Base-by-base conservation (phyloP, 2,113 vertebrate genomes). In the Upupa epops region DNA sequence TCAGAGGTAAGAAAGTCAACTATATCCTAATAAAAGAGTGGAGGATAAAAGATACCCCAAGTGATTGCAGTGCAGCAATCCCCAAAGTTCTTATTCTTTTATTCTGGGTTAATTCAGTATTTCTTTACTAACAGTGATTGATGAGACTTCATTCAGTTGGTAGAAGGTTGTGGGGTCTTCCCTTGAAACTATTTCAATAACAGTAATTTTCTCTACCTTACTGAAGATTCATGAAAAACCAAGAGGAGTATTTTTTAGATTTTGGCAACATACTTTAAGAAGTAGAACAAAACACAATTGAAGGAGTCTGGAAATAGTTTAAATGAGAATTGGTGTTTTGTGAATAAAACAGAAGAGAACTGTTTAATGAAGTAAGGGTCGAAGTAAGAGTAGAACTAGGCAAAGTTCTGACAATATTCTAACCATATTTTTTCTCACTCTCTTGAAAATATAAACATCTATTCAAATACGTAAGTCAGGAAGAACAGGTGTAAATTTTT, bases 1-100 rank as follows among this genome's bases (percentile, higher is more conserved):
- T 86, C 97, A 84, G 98, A 99, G 95, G 95, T 96, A 94, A 93
- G 85, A 85, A 95, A 97, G 98, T 98, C 98, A 96, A 92, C 13
- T 95, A 20, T 89, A 52, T 55, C 34, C 5, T 89, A 86, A 64
- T 29, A n/a, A 83, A 48, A 4, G n/a, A 63, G 2, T 37, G 22
- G 77, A 79, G 86, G 8, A 52, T 48, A 13, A 6, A 56, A 83
- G 82, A 55, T 80, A 77, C 13, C 15, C 13, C 77, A 46, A 84
- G 81, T 29, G 12, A 34, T 5, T 63, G 19, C 17, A 55, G 8
- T 90, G 69, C 15, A 60, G 11, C 22, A 90, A 17, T 68, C 12
- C 3, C 12, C 22, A 78, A 49, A 83, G 21, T 18, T 92, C 54
- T 26, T 42, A 11, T 48, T 56, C 5, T 75, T 74, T 61, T 63